Evolutionary conservation across 1,140 invertebrate genomes (phyloP), one percentile per base, ranked within the genome.

Genomic region (Neodiprion pinetum): DNA sequence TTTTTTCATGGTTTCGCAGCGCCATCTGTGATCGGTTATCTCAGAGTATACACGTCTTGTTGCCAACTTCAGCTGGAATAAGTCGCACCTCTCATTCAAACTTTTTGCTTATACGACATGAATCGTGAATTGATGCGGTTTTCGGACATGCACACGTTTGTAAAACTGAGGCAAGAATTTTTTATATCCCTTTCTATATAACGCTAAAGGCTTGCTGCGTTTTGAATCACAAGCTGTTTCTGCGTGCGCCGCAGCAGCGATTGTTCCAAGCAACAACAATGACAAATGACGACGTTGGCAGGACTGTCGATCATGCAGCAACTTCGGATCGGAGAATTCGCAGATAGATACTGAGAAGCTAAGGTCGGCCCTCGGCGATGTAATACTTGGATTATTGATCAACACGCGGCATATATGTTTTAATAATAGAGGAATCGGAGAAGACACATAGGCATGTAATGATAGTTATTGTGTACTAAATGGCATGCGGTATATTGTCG

Each of bases 51-150:
- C 8, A 74, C 40, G 0, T 12, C 53, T 74, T 28, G 49, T 48
- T 48, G 72, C 23, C 67, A 74, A 74, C 28, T 74, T 74, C 72
- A 14, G 49, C 48, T 53, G 0, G 23, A n/a, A 70, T 17, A 21
- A 70, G 0, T 23, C 28, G 11, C 11, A 61, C 8, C 28, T 40
- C 28, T 40, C 28, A 40, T 1, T 3, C 53, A 8, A 23, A 69
- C 23, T 4, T 69, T 69, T 69, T 69, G 67, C 14, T 21, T 21
- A 69, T 69, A 9, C 40, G 67, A 21, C 23, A 65, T 65, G 7
- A 65, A 40, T 40, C 28, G 28, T 40, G 28, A 1, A 40, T 40
- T 40, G 28, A 40, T 40, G 28, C 1, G 28, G 28, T 40, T 40
- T 40, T 40, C 28, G 28, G 28, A 40, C 5, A 40, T 40, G 28